A percentile compares a stretch with the other conserved stretches of the same genome.
These are phyloP conservation scores for Amiota minor DNA, from an alignment of 2,888 invertebrate species.

Conservation along the genomic window DNA sequence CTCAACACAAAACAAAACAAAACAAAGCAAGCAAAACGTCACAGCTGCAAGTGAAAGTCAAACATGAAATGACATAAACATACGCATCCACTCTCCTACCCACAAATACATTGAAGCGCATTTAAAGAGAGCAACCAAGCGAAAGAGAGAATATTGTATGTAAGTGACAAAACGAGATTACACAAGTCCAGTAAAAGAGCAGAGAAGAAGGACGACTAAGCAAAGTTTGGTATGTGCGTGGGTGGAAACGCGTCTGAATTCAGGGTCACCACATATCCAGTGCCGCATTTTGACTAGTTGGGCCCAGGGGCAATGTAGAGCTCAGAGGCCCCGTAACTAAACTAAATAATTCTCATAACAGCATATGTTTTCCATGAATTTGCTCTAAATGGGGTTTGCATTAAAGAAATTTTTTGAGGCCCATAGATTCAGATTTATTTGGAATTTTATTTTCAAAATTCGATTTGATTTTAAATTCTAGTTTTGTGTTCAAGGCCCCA, in stretches of 20 bases:
- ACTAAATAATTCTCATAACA: no score
- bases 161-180: slow-evolving; percentile 4
- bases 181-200: slow-evolving; percentile 9
- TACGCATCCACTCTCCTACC: slow-evolving; percentile 13
- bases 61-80: slow-evolving; percentile 51
- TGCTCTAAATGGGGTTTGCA: no score
- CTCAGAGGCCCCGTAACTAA: no score
- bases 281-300: no score
- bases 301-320: no score
- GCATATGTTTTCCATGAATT: no score
- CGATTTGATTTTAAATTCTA: no score
- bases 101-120: slow-evolving; percentile 7
- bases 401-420: no score
- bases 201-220: slow-evolving; percentile 5
- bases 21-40: slow-evolving; percentile 40
- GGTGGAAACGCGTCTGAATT: slow-evolving; percentile 34
- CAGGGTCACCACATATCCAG: slow-evolving; percentile 48
- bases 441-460: no score
- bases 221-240: slow-evolving; percentile 1
- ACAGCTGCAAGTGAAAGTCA: slow-evolving; percentile 64
- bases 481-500: no score
- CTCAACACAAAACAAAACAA: slow-evolving; percentile 36
- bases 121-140: not conserved
- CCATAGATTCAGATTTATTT: no score
- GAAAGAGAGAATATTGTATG: not conserved